Base-by-base conservation (phyloP, 2,888 invertebrate species). In the Macaria liturata region DNA sequence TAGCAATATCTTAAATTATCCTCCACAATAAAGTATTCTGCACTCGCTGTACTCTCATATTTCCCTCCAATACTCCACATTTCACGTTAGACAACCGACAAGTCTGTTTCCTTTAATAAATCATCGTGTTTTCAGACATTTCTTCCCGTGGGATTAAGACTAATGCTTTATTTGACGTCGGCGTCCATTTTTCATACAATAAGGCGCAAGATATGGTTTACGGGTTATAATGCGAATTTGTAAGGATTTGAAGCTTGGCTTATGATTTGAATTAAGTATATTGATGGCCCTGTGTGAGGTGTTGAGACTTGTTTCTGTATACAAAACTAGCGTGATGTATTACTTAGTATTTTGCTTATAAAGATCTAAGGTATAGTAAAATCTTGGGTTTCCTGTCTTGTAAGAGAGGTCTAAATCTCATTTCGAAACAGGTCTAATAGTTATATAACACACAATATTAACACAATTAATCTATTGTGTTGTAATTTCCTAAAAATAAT, bases 141-240 rank as follows among this genome's bases (percentile, higher is more conserved):
- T 42, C 59, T 60, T 68, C 68, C 79, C 73, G 50, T 52, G 73
- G 80, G 78, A 80, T 76, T 78, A 76, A 66, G 72, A 68, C 63
- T 74, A 77, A 80, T 78, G 76, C 80, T 83, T 82, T 83, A 83
- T 84, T 83, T 81, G 85, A 82, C 80, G 75, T 73, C 69, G 68
- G 61, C 71, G 67, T 71, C 70, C 72, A 80, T 80, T 80, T 77
- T 75, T 79, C 74, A 76, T 67, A 70, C 66, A 66, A 68, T 67
- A 63, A 63, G 39, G 56, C 53, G 56, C 49, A 49, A 62, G 61
- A 65, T 64, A 65, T 66, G 64, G 58, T 67, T 66, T 64, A 60
- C 48, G 60, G 59, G 56, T 65, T 60, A 44, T 57, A 46, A 64
- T 61, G 54, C 56, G 59, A 65, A 62, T 61, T 54, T 57, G 51